Base-by-base conservation (phyloP, 2,113 vertebrate species). In the Cebidichthys violaceus region DNA sequence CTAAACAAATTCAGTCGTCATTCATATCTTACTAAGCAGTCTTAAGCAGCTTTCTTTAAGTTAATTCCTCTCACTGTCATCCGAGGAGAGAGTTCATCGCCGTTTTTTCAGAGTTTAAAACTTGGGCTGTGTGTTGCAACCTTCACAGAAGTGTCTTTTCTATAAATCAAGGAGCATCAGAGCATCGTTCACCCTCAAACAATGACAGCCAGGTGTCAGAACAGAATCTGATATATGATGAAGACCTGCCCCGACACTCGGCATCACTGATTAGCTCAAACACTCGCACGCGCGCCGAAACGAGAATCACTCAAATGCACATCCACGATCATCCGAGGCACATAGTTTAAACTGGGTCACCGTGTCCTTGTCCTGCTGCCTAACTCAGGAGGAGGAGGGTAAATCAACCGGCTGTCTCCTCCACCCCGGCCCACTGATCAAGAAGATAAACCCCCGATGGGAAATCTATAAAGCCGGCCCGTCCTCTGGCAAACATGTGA, bases 401-500 rank as follows among this genome's bases (percentile, higher is more conserved):
- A 88, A 92, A 94, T 93, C 85, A 91, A 33, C 9, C 9, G 9
- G 22, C 86, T 67, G 80, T 86, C 85, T 75, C 57, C 85, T 84
- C 77, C 82, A 68, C 71, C 90, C 82, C 31, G 27, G 68, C 55
- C 84, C 37, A 54, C 57, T 85, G 88, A 92, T 91, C 86, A 81
- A 80, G 82, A 86, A 90, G 82, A 94, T 93, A 91, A 90, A 74
- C 85, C 75, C 84, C 75, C 29, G 61, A 86, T 90, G 84, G 84
- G 86, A 93, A 83, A 91, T 90, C 85, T 80, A 90, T 90, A 86
- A 84, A 89, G 79, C 39, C 47, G 35, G 59, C 65, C 33, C 70
- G 39, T 84, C 55, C 67, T 83, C 59, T 29, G 74, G 69, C 67
- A 60, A 43, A 55, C 52, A 37, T 47, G 55, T 27, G 57, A 41